phyloP scores from a whole-genome alignment of 2,888 invertebrate species.

The Caenorhabditis angaria region DNA sequence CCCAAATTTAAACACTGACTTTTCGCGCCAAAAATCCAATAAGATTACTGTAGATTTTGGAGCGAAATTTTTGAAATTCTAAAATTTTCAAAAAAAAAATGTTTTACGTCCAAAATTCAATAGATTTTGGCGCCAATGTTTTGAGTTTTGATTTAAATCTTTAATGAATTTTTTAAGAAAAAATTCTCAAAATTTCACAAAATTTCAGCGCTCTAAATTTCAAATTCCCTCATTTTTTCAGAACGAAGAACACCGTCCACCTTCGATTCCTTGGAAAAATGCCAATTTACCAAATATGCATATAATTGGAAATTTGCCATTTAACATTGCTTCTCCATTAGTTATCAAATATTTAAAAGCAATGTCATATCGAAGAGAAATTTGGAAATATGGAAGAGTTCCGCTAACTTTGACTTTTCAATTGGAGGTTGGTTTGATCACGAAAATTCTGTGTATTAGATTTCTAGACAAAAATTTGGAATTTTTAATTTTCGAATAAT shows the following conservation, averaged over 20 bases:
- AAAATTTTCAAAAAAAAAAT: not conserved
- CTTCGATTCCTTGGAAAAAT: slow-evolving; percentile 77
- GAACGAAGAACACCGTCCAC: slow-evolving; percentile 12
- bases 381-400: slow-evolving; percentile 85
- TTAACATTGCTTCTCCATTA: slow-evolving; percentile 91
- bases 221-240: no score
- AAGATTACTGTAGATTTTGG: no score
- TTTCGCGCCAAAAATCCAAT: no score
- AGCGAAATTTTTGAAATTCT: not conserved
- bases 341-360: slow-evolving; percentile 87
- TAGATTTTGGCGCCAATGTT: no score
- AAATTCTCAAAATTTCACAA: no score
- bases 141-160: no score
- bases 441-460: not conserved
- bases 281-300: slow-evolving; percentile 72
- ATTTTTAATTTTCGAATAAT: not conserved
- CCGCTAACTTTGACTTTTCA: slow-evolving; percentile 95
- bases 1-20: no score
- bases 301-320: slow-evolving; percentile 82
- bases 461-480: not conserved
- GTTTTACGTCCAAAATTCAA: no score
- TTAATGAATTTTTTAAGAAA: no score
- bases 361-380: slow-evolving; percentile 81
- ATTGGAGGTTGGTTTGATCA: slow-evolving; percentile 37
- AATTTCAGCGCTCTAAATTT: no score